A percentile compares a stretch with the other conserved stretches of the same genome.
Conservation (phyloP, 35 echinoderm and acorn worm species). For the Diadema setosum region DNA sequence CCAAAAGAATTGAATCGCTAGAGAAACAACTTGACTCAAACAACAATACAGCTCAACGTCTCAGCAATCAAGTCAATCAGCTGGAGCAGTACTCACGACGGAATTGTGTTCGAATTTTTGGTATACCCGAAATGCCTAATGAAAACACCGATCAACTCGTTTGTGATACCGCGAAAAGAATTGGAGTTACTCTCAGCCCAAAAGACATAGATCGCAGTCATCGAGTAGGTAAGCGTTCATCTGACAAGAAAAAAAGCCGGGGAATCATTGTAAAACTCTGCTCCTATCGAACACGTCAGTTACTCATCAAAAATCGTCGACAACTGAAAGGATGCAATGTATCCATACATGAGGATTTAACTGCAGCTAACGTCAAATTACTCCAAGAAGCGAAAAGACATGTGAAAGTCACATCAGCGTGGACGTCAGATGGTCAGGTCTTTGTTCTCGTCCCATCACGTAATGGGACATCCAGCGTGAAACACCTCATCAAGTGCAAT, state of each 20-base stretch:
- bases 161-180: neutral
- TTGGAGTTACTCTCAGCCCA: neutral
- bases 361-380: neutral
- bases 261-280: constrained; percentile 2
- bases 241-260: neutral
- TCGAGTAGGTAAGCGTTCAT: neutral
- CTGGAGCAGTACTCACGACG: neutral
- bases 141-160: neutral
- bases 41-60: neutral
- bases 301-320: neutral
- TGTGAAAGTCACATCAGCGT: neutral
- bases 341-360: neutral
- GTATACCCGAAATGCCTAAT: neutral
- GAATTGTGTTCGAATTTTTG: neutral
- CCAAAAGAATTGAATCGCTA: neutral
- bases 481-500: neutral
- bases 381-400: neutral
- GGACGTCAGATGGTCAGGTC: neutral
- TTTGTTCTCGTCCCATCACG: neutral
- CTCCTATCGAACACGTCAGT: neutral
- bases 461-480: neutral
- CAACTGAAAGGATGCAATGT: neutral
- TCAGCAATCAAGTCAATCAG: neutral
- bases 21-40: neutral
- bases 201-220: neutral